Conservation (phyloP, 2,113 vertebrate species). For the Mirza zaza region DNA sequence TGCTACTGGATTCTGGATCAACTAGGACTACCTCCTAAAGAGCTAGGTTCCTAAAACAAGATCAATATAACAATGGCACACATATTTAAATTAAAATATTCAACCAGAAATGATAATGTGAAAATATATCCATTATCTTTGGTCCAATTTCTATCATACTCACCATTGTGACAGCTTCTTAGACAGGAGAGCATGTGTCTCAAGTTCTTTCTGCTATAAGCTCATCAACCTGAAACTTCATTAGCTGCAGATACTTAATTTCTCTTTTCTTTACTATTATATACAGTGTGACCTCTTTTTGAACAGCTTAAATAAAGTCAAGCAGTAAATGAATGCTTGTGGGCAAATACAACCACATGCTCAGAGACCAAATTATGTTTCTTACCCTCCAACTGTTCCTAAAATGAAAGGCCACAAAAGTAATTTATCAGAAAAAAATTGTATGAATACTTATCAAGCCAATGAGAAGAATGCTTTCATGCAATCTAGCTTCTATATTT, state of each 20-base stretch:
- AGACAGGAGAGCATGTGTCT: neutral
- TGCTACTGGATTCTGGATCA: neutral
- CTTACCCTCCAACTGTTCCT: neutral
- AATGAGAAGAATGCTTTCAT: neutral
- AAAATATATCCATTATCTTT: neutral
- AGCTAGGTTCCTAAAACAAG: neutral
- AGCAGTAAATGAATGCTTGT: neutral
- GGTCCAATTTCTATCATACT: neutral
- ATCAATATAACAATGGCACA: neutral
- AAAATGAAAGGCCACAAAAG: slow-evolving; percentile 34
- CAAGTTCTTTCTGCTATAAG: neutral
- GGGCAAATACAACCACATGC: neutral
- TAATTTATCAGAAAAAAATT: neutral
- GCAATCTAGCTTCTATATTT: no score
- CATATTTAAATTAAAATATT: neutral
- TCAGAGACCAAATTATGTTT: slow-evolving; percentile 17
- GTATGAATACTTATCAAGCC: neutral
- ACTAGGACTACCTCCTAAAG: neutral
- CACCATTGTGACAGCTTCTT: neutral
- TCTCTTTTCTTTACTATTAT: slow-evolving; percentile 1
- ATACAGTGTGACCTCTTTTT: neutral
- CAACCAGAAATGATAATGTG: neutral
- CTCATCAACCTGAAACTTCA: neutral
- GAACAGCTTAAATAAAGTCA: neutral
- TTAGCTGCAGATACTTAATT: neutral